A percentile compares a stretch with the other conserved stretches of the same genome.
phyloP scores from a whole-genome alignment of 2,888 invertebrate genomes.

The Scaptomyza cyrtandrae region DNA sequence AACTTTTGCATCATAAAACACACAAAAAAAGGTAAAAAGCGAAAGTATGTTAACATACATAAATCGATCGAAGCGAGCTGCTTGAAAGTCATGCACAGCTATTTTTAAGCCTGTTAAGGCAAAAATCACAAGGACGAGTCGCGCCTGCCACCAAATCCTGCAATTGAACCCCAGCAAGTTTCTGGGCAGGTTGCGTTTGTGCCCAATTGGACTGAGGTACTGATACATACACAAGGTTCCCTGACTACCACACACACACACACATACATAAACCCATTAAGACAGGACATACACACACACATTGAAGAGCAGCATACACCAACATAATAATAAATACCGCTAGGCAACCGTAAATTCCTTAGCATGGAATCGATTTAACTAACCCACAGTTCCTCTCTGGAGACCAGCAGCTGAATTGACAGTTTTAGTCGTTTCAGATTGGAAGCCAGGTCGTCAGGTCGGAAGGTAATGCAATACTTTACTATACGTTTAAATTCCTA shows the following conservation, averaged over 20 bases:
- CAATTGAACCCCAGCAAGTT: constrained; percentile 21
- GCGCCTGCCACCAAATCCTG: constrained; percentile 56
- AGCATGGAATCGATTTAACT: constrained; percentile 81
- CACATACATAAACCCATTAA: too few relatives aligned
- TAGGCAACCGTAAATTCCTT: constrained; percentile 78
- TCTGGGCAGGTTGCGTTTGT: constrained; percentile 44
- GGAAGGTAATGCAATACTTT: constrained; percentile 26
- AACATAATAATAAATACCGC: constrained; percentile 79
- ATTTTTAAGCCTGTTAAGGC: constrained; percentile 61
- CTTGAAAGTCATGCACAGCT: constrained; percentile 65
- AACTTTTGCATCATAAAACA: constrained; percentile 31
- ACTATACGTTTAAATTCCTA: background rate
- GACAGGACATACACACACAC: constrained; percentile 5
- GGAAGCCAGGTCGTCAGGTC: constrained; percentile 39
- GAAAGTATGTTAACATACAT: constrained; percentile 77
- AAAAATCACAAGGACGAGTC: constrained; percentile 66
- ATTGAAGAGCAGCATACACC: constrained; percentile 29
- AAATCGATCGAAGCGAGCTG: constrained; percentile 64
- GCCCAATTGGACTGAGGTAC: constrained; percentile 48
- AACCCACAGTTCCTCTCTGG: constrained; percentile 31
- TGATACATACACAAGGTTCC: constrained; percentile 5
- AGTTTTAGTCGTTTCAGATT: constrained; percentile 56
- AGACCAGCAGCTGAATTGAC: constrained; percentile 33
- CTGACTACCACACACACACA: constrained; percentile 32
- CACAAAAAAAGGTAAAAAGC: constrained; percentile 63